Evolutionary conservation across 2,113 vertebrate genomes (phyloP), one percentile per base, ranked within the genome.

Genomic region (Pandion haliaetus): DNA sequence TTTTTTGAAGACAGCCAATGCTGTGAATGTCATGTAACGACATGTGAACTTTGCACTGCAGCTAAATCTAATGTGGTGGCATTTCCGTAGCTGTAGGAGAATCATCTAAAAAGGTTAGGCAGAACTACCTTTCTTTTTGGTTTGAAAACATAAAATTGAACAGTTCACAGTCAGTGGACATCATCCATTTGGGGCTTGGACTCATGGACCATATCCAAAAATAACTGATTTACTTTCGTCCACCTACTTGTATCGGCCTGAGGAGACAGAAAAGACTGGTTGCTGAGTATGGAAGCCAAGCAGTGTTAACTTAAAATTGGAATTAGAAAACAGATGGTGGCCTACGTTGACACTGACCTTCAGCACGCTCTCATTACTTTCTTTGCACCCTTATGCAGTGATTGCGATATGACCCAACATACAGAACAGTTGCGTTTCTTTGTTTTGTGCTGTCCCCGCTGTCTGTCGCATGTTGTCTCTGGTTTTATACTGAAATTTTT

Each of bases 281-380:
- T 86, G n/a, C 69, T 17, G 65, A 76, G 20, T 47, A 23, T 40
- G 45, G 65, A 74, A 89, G 49, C 28, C 88, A 86, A 45, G 19
- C 40, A 19, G 14, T 17, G 44, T 58, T 78, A 66, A 12, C 32
- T 78, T 73, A 38, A 81, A 91, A 38, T 26, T 28, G 20, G 59
- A 89, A 87, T 83, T 91, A 67, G 74, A 79, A 52, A 89, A 29
- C 81, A 94, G 81, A 88, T 79, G 77, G 65, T 63, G 65, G 28
- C 38, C 26, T 58, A 5, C 0, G 0, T 58, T 74, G 91, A 59
- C 24, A 26, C n/a, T 34, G 83, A 95, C 73, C n/a, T 83, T 73
- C 31, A 82, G 24, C 57, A 72, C 0, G 5, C 40, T 49, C 69
- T 84, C 59, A 15, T 47, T 59, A 52, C 32, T 83, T 24, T 45